Conservation (phyloP, 1,140 invertebrate species). For the Leptinotarsa lineolata region DNA sequence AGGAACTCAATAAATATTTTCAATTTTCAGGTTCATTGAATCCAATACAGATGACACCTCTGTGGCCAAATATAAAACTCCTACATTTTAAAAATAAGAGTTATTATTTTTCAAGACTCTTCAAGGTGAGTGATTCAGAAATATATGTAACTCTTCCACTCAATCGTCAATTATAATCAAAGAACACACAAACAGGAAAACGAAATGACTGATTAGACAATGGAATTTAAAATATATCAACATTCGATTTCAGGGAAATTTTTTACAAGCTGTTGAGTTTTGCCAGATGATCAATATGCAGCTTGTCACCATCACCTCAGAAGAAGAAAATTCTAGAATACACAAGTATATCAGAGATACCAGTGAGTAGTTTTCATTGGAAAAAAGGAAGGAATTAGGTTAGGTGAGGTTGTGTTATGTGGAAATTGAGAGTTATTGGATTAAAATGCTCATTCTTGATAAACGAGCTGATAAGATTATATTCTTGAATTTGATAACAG, state of each 20-base stretch:
- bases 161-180: no score
- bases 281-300: conserved; percentile 15
- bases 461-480: no score
- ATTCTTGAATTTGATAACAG: no score
- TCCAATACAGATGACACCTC: background rate
- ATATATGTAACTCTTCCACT: no score
- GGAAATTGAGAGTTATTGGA: no score
- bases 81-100: background rate
- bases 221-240: background rate
- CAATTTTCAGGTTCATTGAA: background rate
- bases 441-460: no score
- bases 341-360: conserved; percentile 21
- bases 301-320: conserved; percentile 4
- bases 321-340: conserved; percentile 2
- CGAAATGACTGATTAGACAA: background rate
- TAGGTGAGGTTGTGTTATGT: no score
- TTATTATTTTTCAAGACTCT: conserved; percentile 16
- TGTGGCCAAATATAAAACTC: background rate
- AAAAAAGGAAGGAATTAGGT: no score
- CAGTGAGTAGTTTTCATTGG: background rate
- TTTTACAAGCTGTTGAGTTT: conserved; percentile 8
- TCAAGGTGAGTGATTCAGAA: background rate
- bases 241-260: conserved; percentile 12
- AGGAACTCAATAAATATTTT: background rate
- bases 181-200: no score